Base-by-base conservation (phyloP, 1,140 invertebrate species). In the Maconellicoccus hirsutus region DNA sequence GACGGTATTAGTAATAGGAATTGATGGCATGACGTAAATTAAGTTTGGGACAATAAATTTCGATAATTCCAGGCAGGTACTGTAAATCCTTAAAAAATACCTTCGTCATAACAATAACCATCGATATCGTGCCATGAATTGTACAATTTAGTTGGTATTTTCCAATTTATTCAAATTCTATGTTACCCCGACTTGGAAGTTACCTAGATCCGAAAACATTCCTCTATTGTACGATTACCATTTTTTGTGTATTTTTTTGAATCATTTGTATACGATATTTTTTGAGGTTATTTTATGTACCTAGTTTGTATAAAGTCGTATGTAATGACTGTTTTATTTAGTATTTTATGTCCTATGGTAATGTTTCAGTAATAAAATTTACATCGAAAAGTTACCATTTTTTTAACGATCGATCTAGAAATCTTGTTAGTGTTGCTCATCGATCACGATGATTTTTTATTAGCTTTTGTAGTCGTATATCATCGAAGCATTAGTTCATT, bases 171-270 rank as follows among this genome's bases (percentile, higher is more conserved):
- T 19, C 42, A 52, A 52, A 52, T 52, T 52, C n/a, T 52, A 52
- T 52, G 42, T 52, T 52, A 52, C 42, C 42, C 42, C n/a, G 42
- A 52, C 42, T 52, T 52, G n/a, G 42, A 52, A 52, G 42, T 52
- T 52, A 52, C 42, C 42, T 52, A 19, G n/a, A 52, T 16, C n/a
- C n/a, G n/a, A 52, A 19, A 52, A 52, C 42, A 52, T 52, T 52
- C 42, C 42, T 52, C 42, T 14, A 52, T 52, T 52, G 42, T 52
- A 52, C 42, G n/a, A 52, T 52, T 52, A 52, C 42, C 42, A 52
- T 52, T 52, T 52, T 52, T 16, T 52, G n/a, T 52, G 10, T 52
- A 16, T 52, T 33, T 33, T 33, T 33, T 33, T 33, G 29, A 33
- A 33, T 33, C 29, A 33, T 33, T 33, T 33, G n/a, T n/a, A n/a